Base-by-base conservation (phyloP, 2,888 invertebrate genomes). In the Rhaphigaster nebulosa region DNA sequence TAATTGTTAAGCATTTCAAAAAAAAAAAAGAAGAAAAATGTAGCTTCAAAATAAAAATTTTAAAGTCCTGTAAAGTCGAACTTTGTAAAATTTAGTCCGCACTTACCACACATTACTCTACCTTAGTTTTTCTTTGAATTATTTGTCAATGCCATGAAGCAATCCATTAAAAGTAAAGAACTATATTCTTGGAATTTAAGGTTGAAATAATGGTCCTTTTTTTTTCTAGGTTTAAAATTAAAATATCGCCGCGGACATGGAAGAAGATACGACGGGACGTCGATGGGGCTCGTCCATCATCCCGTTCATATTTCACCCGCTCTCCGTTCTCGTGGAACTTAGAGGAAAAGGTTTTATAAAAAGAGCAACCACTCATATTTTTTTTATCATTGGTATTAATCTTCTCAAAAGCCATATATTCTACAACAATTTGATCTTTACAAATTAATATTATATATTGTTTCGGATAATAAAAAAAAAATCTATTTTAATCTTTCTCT, bases 331-430 rank as follows among this genome's bases (percentile, higher is more conserved):
- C 84, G 1, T 45, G 41, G 0, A 50, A 84, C 84, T 84, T 45
- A n/a, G n/a, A 5, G 45, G n/a, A 84, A 84, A 84, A 45, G n/a
- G 45, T 84, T 84, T 84, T 84, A 45, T 80, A 80, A 80, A 80
- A 80, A 23, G 80, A 26, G 13, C 34, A 80, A 23, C 80, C 38
- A 26, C 80, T 80, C 80, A 41, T 41, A 41, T 41, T 20, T 76
- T n/a, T 76, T 76, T 38, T 38, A 38, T 76, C 38, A n/a, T 0
- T n/a, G 6, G n/a, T 56, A 56, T 56, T 56, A 56, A 56, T 56
- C 56, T 56, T 56, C 26, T 56, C 52, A 56, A 56, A 56, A 56
- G 23, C 5, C 23, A 23, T 56, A 56, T 56, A 54, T 8, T 26
- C 56, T 26, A 56, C 2, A 56, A 0, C 20, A 56, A 3, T 56